Conservation (phyloP, 2,888 invertebrate species). For the Nasonovia ribisnigri region DNA sequence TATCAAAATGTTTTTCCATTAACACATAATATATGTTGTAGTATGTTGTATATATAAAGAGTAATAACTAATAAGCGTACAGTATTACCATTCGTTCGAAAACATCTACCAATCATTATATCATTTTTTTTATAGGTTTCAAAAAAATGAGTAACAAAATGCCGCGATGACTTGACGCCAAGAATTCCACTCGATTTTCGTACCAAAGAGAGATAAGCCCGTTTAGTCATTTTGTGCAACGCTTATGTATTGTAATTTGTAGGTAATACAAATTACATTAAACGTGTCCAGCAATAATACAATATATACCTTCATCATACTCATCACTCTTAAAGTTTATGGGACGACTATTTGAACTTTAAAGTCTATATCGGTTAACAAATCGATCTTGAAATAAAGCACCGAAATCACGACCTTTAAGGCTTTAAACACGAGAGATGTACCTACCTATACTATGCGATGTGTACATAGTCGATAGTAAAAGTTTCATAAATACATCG, state of each 20-base stretch:
- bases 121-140: neutral
- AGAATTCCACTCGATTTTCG: neutral
- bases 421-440: too few species aligned
- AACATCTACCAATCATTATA: neutral
- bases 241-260: neutral
- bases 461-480: neutral
- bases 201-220: neutral
- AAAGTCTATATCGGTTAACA: neutral
- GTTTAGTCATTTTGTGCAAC: neutral
- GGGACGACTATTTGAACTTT: neutral
- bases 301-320: too few species aligned
- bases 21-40: neutral
- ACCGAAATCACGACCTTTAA: neutral
- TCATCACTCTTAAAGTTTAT: neutral
- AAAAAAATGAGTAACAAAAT: neutral
- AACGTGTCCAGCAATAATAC: neutral
- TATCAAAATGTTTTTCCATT: neutral
- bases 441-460: neutral
- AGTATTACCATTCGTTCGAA: neutral
- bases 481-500: neutral
- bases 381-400: neutral
- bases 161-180: neutral
- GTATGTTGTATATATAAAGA: neutral
- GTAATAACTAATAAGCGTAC: neutral
- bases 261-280: neutral